These are phyloP conservation scores for Volucella zonaria DNA, from an alignment of 2,888 invertebrate genomes.

Conservation along the genomic window DNA sequence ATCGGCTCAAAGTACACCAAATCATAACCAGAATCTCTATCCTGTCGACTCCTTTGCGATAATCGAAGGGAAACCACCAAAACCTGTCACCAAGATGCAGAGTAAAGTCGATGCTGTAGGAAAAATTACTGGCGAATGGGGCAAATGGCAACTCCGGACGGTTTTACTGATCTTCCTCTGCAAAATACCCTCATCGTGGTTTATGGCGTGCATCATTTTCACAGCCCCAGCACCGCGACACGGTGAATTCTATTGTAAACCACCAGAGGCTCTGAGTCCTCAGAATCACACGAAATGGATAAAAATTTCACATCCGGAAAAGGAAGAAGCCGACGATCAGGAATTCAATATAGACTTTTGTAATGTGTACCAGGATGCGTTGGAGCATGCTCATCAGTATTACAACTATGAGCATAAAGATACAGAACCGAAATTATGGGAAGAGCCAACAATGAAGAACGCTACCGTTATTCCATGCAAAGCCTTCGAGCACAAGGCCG, in stretches of 20 bases:
- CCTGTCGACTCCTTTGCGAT: slow-evolving; percentile 79
- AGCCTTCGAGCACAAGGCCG: slow-evolving; percentile 80
- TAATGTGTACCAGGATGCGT: slow-evolving; percentile 81
- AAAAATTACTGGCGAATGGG: slow-evolving; percentile 82
- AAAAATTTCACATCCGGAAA: slow-evolving; percentile 82
- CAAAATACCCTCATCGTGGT: slow-evolving; percentile 83
- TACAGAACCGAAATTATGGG: slow-evolving; percentile 80
- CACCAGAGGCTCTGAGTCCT: slow-evolving; percentile 78
- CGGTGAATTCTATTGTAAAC: slow-evolving; percentile 83
- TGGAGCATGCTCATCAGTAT: slow-evolving; percentile 81
- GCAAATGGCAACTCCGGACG: slow-evolving; percentile 83
- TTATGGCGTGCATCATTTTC: slow-evolving; percentile 84
- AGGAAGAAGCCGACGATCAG: slow-evolving; percentile 81
- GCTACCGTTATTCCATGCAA: slow-evolving; percentile 81
- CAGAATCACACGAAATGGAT: slow-evolving; percentile 82
- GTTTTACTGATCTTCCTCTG: slow-evolving; percentile 82
- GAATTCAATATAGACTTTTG: slow-evolving; percentile 82
- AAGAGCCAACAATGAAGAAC: slow-evolving; percentile 79
- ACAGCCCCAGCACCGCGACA: slow-evolving; percentile 83
- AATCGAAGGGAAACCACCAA: slow-evolving; percentile 79
- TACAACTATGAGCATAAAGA: slow-evolving; percentile 79
- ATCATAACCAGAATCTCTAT: slow-evolving; percentile 78
- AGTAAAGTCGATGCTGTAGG: slow-evolving; percentile 82
- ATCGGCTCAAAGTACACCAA: slow-evolving; percentile 62
- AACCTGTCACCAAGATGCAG: slow-evolving; percentile 78